Percentiles rank a stretch among this genome's conserved stretches.
phyloP scores from a whole-genome alignment of 2,888 invertebrate species.

The Hecatera dysodea region DNA sequence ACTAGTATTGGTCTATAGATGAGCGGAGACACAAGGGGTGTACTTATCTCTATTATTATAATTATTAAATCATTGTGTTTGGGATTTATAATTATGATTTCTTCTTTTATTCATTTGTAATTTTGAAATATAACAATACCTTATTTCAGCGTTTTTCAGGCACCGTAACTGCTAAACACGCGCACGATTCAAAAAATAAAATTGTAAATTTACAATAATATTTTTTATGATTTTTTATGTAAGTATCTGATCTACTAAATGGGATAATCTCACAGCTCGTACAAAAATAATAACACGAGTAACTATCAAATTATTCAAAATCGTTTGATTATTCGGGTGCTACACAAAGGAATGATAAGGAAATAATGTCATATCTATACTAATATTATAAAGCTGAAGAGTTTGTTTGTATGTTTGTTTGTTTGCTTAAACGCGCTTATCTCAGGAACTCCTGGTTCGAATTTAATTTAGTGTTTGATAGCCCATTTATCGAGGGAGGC shows the following conservation, averaged over 20 bases:
- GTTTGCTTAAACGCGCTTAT: background rate
- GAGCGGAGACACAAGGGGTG: too few species aligned
- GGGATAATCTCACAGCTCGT: too few species aligned
- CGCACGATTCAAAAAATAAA: background rate
- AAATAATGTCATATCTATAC: background rate
- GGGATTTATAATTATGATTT: too few species aligned
- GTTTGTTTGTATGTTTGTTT: background rate
- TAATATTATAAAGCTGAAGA: background rate
- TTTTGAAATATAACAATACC: background rate
- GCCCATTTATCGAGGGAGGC: too few species aligned
- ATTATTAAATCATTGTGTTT: background rate
- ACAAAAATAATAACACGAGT: background rate
- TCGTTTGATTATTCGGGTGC: background rate
- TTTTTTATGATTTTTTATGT: background rate
- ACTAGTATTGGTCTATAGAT: too few species aligned
- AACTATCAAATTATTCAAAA: background rate
- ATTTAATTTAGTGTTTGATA: too few species aligned
- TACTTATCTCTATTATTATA: too few species aligned
- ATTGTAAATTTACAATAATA: background rate
- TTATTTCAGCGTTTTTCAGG: background rate
- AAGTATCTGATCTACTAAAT: background rate
- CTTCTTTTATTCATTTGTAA: too few species aligned
- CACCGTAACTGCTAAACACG: background rate
- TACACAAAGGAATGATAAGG: background rate
- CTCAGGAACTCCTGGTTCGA: too few species aligned